These are phyloP conservation scores for Coregonus suidteri DNA, from an alignment of 2,797 vertebrate genomes.

Conservation along the genomic window DNA sequence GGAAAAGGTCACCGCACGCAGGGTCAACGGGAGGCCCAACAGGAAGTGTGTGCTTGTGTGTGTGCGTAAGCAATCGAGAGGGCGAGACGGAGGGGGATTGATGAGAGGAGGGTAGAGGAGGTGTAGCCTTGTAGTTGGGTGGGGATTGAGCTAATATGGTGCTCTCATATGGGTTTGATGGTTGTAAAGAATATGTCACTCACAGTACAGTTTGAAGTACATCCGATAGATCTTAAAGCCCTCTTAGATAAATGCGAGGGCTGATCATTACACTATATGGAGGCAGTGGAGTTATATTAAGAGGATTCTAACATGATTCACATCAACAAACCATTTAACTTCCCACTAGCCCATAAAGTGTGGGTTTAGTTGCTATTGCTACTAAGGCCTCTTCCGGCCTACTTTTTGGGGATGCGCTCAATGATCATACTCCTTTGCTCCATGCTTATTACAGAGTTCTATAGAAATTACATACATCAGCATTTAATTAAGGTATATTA, in stretches of 20 bases:
- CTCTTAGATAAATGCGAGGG: conserved; percentile 24
- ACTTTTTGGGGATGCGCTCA: conserved; percentile 41
- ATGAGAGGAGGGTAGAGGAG: conserved; percentile 4
- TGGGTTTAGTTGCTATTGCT: conserved; percentile 12
- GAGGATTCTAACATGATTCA: conserved; percentile 52
- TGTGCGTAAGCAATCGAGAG: background rate
- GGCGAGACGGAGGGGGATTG: conserved; percentile 9
- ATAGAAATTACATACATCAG: conserved; percentile 1
- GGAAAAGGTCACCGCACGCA: conserved; percentile 39
- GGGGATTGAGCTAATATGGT: conserved; percentile 1
- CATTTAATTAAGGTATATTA: conserved; percentile 43
- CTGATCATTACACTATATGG: conserved; percentile 49
- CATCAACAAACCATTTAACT: conserved; percentile 28
- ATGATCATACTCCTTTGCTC: conserved; percentile 46
- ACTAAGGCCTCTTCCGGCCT: conserved; percentile 39
- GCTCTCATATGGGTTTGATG: background rate
- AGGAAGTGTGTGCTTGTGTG: no score
- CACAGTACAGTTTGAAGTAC: no score
- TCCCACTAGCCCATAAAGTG: background rate
- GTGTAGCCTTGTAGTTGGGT: conserved; percentile 16
- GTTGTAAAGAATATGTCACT: no score
- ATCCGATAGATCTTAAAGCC: conserved; percentile 22
- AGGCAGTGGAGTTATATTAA: conserved; percentile 38
- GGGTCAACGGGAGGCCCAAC: conserved; percentile 21
- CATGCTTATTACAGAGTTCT: background rate